These are phyloP conservation scores for Muscicapa adusta DNA, from an alignment of 2,113 vertebrate species.

Conservation along the genomic window DNA sequence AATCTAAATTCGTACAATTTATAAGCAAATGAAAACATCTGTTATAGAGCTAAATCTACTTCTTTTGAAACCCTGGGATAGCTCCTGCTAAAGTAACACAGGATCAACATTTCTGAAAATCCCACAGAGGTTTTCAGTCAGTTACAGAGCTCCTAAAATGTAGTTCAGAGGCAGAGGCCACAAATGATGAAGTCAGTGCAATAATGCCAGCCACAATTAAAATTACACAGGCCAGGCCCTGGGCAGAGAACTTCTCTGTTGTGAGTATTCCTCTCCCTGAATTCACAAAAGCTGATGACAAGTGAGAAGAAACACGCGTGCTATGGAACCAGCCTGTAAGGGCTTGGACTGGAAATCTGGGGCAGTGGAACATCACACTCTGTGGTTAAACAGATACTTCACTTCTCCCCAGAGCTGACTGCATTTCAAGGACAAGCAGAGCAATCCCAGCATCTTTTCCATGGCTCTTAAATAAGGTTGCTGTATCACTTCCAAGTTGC, in stretches of 20 bases:
- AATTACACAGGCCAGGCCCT: background rate
- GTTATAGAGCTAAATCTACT: background rate
- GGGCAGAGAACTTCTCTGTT: background rate
- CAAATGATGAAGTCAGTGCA: background rate
- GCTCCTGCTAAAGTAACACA: background rate
- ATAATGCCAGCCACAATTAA: background rate
- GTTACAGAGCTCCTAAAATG: background rate
- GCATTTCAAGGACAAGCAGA: background rate
- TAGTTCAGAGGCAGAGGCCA: background rate
- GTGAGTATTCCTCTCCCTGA: background rate
- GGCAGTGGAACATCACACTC: background rate
- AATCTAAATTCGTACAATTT: background rate
- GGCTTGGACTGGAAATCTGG: background rate
- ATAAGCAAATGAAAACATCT: background rate
- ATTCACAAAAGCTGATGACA: background rate
- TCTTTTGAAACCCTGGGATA: background rate
- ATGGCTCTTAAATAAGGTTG: background rate
- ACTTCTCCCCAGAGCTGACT: background rate
- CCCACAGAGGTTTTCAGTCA: background rate
- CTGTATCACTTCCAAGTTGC: background rate
- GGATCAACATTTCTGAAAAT: background rate
- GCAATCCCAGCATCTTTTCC: background rate
- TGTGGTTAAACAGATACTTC: background rate
- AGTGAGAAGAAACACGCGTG: background rate
- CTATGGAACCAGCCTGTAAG: fast-evolving